phyloP scores from a whole-genome alignment of 2,797 vertebrate genomes.

The Percopsis omiscomaycus region DNA sequence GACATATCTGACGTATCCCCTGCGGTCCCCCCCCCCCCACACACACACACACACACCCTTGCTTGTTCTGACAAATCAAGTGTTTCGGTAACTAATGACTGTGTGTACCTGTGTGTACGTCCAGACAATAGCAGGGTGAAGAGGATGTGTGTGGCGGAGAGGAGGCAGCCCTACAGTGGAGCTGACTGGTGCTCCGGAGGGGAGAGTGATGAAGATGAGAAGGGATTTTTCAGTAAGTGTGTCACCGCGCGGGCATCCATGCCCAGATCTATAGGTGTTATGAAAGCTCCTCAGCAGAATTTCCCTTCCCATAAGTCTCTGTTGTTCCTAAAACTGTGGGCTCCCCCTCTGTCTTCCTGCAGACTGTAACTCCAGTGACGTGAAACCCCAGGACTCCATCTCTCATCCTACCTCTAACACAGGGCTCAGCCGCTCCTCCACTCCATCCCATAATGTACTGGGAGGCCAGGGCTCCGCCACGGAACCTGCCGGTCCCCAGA shows the following conservation, averaged over 20 bases:
- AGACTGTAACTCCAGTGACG: constrained; percentile 96
- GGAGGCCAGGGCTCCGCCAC: constrained; percentile 85
- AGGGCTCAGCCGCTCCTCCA: constrained; percentile 90
- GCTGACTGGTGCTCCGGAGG: constrained; percentile 85
- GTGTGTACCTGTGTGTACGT: constrained; percentile 10
- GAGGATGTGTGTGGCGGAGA: constrained; percentile 80
- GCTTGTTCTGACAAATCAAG: too few relatives aligned
- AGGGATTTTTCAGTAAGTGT: constrained; percentile 84
- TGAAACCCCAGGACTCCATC: constrained; percentile 92
- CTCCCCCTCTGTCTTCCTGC: constrained; percentile 29
- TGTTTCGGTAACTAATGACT: neutral
- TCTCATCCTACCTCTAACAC: constrained; percentile 90
- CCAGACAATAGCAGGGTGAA: constrained; percentile 80
- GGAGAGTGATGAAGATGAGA: constrained; percentile 84
- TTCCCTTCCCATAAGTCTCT: constrained; percentile 30
- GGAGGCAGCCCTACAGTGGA: constrained; percentile 79
- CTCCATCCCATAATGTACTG: constrained; percentile 88
- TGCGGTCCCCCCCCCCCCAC: too few relatives aligned
- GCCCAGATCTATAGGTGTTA: constrained; percentile 38
- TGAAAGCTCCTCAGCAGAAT: constrained; percentile 28
- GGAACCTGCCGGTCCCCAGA: constrained; percentile 87
- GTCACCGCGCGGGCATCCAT: constrained; percentile 35
- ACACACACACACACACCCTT: too few relatives aligned
- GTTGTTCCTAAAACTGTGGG: constrained; percentile 19
- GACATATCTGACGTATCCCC: too few relatives aligned